Percentiles rank a stretch among this genome's conserved stretches.
Evolutionary conservation across 1,140 invertebrate genomes (phyloP).

Genomic region (Drosophila sechellia): DNA sequence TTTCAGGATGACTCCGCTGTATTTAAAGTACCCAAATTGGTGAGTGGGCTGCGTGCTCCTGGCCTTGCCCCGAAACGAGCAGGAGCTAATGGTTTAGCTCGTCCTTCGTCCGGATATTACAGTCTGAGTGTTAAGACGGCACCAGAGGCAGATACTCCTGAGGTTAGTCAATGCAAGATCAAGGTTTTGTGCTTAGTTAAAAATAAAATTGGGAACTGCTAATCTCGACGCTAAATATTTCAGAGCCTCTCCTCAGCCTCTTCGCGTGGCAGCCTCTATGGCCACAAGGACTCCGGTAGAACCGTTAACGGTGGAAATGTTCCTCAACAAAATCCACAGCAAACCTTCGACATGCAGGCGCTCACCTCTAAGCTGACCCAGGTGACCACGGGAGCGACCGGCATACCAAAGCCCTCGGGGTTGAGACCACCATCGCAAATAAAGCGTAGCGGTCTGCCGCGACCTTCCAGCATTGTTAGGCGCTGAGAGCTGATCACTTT

Average conservation of each 20-base stretch:
- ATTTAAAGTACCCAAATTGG: constrained; percentile 74
- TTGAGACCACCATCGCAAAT: constrained; percentile 71
- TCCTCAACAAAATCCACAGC: constrained; percentile 23
- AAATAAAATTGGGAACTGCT: not conserved
- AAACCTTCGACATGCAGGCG: constrained; percentile 42
- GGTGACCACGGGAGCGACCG: constrained; percentile 67
- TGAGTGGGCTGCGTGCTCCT: constrained; percentile 67
- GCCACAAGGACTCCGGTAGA: constrained; percentile 47
- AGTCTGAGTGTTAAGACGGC: constrained; percentile 64
- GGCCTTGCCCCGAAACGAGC: constrained; percentile 33
- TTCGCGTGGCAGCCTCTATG: constrained; percentile 74
- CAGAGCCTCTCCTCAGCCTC: constrained; percentile 81
- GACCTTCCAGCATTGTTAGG: constrained; percentile 69
- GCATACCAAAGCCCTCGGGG: constrained; percentile 81
- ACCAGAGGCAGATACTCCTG: constrained; percentile 59
- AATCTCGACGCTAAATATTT: not conserved
- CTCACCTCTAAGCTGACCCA: constrained; percentile 66
- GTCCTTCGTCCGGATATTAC: constrained; percentile 81
- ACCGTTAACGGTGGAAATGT: constrained; percentile 28
- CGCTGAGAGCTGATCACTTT: constrained; percentile 43
- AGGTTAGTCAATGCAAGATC: constrained; percentile 26
- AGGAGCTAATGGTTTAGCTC: constrained; percentile 64
- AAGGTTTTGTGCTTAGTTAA: too few relatives aligned
- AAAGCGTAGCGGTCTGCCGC: constrained; percentile 78
- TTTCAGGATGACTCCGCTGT: constrained; percentile 51